A percentile compares a stretch with the other conserved stretches of the same genome.
phyloP scores from a whole-genome alignment of 2,888 invertebrate genomes.

The Chloroclysta siterata region DNA sequence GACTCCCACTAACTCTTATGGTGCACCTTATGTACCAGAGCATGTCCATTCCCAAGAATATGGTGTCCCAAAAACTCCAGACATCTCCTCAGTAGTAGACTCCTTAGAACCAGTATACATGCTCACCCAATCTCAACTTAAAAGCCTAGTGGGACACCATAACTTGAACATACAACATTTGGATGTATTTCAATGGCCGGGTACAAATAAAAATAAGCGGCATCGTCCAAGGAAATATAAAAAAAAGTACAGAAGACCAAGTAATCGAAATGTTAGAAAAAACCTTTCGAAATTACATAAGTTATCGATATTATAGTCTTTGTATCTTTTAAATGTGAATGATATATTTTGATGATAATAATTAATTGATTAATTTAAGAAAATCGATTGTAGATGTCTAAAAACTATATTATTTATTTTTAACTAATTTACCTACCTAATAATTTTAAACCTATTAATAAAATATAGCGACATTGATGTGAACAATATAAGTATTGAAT shows the following conservation, averaged over 20 bases:
- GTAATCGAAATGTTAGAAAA: conserved; percentile 55
- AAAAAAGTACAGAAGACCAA: conserved; percentile 51
- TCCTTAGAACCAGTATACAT: conserved; percentile 71
- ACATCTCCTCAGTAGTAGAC: conserved; percentile 35
- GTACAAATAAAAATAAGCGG: conserved; percentile 23
- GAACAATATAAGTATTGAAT: no score
- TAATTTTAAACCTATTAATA: no score
- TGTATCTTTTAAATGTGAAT: neutral
- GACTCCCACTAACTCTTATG: conserved; percentile 9
- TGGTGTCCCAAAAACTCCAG: conserved; percentile 37
- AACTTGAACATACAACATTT: conserved; percentile 73
- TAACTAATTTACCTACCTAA: no score
- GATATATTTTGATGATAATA: neutral
- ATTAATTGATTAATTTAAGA: neutral
- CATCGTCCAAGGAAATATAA: conserved; percentile 57
- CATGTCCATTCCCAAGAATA: conserved; percentile 32
- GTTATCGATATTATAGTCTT: conserved; percentile 39
- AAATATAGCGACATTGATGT: no score
- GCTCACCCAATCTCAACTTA: conserved; percentile 70
- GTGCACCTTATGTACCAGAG: conserved; percentile 38
- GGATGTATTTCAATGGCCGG: conserved; percentile 61
- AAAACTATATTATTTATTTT: neutral
- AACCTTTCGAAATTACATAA: conserved; percentile 63
- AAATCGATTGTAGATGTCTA: neutral
- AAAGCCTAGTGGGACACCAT: conserved; percentile 66